Percentiles rank a stretch among this genome's conserved stretches.
Evolutionary conservation across 2,113 vertebrate genomes (phyloP).

Genomic region (Ascaphus truei): DNA sequence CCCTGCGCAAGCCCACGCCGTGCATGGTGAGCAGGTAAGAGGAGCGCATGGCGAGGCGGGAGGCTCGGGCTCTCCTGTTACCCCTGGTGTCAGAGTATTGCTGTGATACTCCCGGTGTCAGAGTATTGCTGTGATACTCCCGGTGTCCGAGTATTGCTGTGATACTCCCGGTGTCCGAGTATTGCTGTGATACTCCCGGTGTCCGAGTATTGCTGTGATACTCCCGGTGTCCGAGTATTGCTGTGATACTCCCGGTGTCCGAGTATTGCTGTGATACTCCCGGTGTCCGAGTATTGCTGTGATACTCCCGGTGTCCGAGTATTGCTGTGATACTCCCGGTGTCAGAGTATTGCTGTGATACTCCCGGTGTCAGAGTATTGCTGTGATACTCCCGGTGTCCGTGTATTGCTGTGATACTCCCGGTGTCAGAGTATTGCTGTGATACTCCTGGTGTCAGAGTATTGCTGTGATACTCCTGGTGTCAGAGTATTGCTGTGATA

Average conservation of each 20-base stretch:
- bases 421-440: background rate
- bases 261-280: background rate
- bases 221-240: background rate
- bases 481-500: too few relatives aligned
- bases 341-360: too few relatives aligned
- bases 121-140: too few relatives aligned
- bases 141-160: background rate
- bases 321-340: background rate
- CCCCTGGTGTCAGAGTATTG: background rate
- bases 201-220: background rate
- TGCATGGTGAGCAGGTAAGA: background rate
- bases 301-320: background rate
- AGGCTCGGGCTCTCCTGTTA: background rate
- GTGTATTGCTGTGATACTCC: too few relatives aligned
- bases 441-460: background rate
- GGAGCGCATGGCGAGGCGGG: background rate
- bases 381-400: background rate
- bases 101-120: background rate
- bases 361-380: background rate
- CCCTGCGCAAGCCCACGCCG: background rate
- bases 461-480: background rate
- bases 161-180: background rate
- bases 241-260: background rate
- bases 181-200: too few relatives aligned
- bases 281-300: background rate